Evolutionary conservation across 1,140 invertebrate species (phyloP), one percentile per base, ranked within the genome.

Genomic region (Meloidogyne floridensis): DNA sequence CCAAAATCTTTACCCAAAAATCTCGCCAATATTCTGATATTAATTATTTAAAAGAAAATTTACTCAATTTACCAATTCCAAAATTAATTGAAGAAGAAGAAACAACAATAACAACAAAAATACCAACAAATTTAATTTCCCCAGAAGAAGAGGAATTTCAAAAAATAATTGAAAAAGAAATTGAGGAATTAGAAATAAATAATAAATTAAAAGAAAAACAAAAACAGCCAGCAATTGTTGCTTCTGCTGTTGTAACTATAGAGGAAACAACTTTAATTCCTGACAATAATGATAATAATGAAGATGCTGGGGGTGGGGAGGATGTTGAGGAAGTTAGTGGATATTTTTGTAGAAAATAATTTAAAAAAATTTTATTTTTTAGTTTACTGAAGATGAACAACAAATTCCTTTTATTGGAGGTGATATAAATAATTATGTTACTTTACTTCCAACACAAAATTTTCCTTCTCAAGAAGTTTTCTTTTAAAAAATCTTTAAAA

Each of bases 61-160:
- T 54, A 54, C 9, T 10, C 15, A 59, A 59, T 15, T 65, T n/a
- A 65, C 15, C 59, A 65, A 65, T 59, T 15, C 15, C 15, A 65
- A 65, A 7, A 65, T n/a, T 65, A 7, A 65, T n/a, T 6, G 15
- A 65, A 65, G n/a, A 65, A 65, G 59, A 65, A 65, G n/a, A n/a
- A 65, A n/a, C 10, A 65, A 59, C 11, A 59, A 59, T 2, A 32
- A 32, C 32, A 32, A 32, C 32, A 32, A 32, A 32, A 32, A 32
- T 32, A 32, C 32, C 32, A 32, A 32, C 13, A 56, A 56, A 56
- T 56, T 56, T 56, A 59, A 59, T 59, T 15, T 15, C 11, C 6
- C n/a, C 59, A 18, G 59, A 65, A 18, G 59, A 65, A 65, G 59
- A 65, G n/a, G 59, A 65, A 65, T 65, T 65, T 65, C 59, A 65